These are phyloP conservation scores for Lacanobia oleracea DNA, from an alignment of 2,888 invertebrate species.

Conservation along the genomic window DNA sequence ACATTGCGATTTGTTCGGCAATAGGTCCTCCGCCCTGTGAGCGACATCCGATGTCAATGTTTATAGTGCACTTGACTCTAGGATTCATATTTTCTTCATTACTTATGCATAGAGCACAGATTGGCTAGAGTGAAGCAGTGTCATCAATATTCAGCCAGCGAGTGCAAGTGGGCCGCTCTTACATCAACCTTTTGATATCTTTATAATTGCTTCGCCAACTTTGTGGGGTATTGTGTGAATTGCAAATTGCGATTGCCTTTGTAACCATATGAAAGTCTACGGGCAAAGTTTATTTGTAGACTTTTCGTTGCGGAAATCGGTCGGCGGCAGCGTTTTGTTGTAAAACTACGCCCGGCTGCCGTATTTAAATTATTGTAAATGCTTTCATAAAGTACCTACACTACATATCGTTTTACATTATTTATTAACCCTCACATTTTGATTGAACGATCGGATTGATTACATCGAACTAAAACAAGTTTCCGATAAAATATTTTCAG, in stretches of 20 bases:
- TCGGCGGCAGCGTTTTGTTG: constrained; percentile 4
- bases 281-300: constrained; percentile 52
- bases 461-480: constrained; percentile 7
- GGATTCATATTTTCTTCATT: constrained; percentile 87
- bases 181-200: constrained; percentile 74
- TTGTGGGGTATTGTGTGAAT: constrained; percentile 61
- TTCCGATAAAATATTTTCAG: constrained; percentile 4
- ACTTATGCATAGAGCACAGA: constrained; percentile 90
- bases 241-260: constrained; percentile 64
- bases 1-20: constrained; percentile 57
- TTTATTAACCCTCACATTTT: constrained; percentile 7
- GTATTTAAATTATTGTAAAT: constrained; percentile 8
- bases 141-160: constrained; percentile 87
- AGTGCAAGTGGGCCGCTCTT: constrained; percentile 74
- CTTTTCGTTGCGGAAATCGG: constrained; percentile 33
- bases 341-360: constrained; percentile 12
- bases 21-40: constrained; percentile 62
- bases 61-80: constrained; percentile 83
- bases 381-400: constrained; percentile 3
- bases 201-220: constrained; percentile 62
- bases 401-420: constrained; percentile 14
- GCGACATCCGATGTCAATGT: constrained; percentile 79
- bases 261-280: constrained; percentile 39
- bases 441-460: constrained; percentile 19
- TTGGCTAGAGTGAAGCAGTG: constrained; percentile 83